Conservation (phyloP, 2,888 invertebrate genomes). For the Lasioglossum oenotherae region DNA sequence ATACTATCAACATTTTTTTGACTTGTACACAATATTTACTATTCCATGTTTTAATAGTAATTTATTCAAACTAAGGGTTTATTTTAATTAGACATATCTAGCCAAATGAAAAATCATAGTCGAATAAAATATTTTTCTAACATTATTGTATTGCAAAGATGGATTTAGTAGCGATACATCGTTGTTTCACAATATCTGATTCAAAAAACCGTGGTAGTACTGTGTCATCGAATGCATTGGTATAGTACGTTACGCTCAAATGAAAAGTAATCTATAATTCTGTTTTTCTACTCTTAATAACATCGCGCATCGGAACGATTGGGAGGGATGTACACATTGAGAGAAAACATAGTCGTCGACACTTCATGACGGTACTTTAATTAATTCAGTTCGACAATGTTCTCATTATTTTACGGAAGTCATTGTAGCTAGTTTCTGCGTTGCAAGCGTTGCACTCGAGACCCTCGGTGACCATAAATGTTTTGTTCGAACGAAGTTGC, state of each 20-base stretch:
- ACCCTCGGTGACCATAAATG: background rate
- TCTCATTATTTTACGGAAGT: conserved; percentile 6
- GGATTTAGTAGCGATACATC: background rate
- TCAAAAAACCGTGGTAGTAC: background rate
- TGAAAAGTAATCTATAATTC: background rate
- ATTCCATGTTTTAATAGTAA: background rate
- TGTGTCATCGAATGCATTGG: background rate
- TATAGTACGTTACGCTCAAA: background rate
- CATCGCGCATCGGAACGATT: background rate
- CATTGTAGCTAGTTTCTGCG: conserved; percentile 1
- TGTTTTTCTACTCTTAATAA: background rate
- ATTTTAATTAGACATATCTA: background rate
- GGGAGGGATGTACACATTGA: background rate
- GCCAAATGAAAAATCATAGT: background rate
- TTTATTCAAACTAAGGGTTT: background rate
- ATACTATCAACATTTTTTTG: background rate
- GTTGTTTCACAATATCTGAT: background rate
- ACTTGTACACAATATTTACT: background rate
- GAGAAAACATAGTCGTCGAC: background rate
- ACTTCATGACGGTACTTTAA: conserved; percentile 15
- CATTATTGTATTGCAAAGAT: background rate
- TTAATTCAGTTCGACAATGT: conserved; percentile 28
- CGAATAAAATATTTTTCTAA: background rate
- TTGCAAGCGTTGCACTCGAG: background rate
- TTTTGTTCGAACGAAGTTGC: background rate